Evolutionary conservation across 2,797 vertebrate species (phyloP), one percentile per base, ranked within the genome.

Genomic region (Mormyrops boulengeri): DNA sequence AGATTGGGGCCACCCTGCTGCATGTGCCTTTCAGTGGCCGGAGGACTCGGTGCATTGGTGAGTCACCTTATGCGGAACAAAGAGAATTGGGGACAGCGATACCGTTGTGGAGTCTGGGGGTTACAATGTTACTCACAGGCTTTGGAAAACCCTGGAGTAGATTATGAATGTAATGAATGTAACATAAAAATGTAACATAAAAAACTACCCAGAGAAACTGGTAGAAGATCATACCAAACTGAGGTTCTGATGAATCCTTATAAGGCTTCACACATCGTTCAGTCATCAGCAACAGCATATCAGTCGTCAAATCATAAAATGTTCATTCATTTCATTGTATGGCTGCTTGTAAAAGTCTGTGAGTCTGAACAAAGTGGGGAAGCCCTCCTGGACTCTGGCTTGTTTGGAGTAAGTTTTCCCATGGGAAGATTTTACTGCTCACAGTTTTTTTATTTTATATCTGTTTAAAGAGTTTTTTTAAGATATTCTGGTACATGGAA

Each of bases 1-100:
- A 34, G 84, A 8, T 84, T 19, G 41, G n/a, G 80, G 17, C 41
- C 14, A 3, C 47, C 0, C 1, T 85, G 49, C 47, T 41, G 91
- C 66, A 90, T 96, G 93, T 95, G 97, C 98, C 98, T 98, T 99
- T 97, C 98, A 98, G 94, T 97, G 98, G 90, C 97, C 97, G 0
- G 97, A 97, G 91, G 97, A 96, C 94, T n/a, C 7, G 55, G 52
- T 53, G 52, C 14, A 97, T 30, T 96, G 97, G 89, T 97, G 96
- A 94, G 95, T 96, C 98, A 99, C 98, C 90, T 91, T 94, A 93
- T 92, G 93, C 95, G 91, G 86, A 91, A 91, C 89, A 91, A 53
- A 91, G 85, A 89, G 88, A 89, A 86, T 26, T 38, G 30, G 19
- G 11, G 77, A 12, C 73, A 85, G 5, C 49, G 3, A 89, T 22